phyloP scores from a whole-genome alignment of 2,888 invertebrate genomes.

The Scaptomyza caliginosa region DNA sequence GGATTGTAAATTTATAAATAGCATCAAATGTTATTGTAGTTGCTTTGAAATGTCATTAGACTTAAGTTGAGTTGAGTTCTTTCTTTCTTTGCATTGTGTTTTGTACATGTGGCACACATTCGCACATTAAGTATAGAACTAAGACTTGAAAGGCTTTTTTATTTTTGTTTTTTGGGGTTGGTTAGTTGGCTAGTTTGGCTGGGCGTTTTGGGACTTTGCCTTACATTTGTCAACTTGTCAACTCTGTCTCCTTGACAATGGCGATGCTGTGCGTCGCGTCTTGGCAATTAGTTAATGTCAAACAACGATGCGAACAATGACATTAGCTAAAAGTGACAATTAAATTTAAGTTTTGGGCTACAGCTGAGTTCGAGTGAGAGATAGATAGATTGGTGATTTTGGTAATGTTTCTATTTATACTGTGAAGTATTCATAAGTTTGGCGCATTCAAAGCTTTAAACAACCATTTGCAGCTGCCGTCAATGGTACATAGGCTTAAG shows the following conservation, averaged over 20 bases:
- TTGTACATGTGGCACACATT: conserved; percentile 28
- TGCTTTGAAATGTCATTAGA: conserved; percentile 60
- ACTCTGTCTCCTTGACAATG: conserved; percentile 45
- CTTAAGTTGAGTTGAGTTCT: conserved; percentile 34
- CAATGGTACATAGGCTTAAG: not conserved
- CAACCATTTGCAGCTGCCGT: conserved; percentile 7
- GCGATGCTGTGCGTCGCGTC: conserved; percentile 30
- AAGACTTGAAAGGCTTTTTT: conserved; percentile 33
- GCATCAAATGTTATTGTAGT: conserved; percentile 63
- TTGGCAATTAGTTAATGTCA: conserved; percentile 76
- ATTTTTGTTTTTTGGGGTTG: conserved; percentile 17
- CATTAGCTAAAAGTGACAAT: conserved; percentile 41
- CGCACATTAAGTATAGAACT: conserved; percentile 43
- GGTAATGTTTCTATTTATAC: no score
- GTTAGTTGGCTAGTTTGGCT: conserved; percentile 4
- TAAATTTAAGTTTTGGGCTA: conserved; percentile 24
- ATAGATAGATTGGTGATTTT: no score
- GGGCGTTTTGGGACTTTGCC: conserved; percentile 6
- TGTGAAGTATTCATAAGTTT: no score
- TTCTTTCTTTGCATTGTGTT: conserved; percentile 1
- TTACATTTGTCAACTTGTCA: conserved; percentile 61
- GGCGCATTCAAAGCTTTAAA: no score
- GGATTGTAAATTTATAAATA: conserved; percentile 77
- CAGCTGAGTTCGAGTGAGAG: not conserved
- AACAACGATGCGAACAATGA: conserved; percentile 47